Evolutionary conservation across 2,797 vertebrate genomes (phyloP).

Genomic region (Pantherophis alleghaniensis): DNA sequence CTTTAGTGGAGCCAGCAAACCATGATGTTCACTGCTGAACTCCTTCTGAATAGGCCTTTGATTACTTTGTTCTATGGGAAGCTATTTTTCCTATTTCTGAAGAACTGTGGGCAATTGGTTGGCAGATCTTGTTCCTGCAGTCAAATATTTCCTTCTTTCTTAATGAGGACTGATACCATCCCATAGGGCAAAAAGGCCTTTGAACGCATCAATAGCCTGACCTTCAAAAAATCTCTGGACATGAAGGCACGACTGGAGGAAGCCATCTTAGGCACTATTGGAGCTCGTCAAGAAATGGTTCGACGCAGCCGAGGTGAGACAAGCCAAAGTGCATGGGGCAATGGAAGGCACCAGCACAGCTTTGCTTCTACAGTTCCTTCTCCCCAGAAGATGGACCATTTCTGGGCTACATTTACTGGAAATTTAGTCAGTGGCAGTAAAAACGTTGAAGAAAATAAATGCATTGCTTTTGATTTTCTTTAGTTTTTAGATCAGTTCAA

Average conservation of each 20-base stretch:
- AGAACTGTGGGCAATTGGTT: background rate
- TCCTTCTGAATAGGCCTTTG: background rate
- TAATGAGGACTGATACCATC: background rate
- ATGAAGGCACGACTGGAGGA: slow-evolving; percentile 93
- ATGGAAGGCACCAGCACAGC: background rate
- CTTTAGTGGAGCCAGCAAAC: background rate
- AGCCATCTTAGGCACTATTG: slow-evolving; percentile 88
- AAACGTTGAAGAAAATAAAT: background rate
- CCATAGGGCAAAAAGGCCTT: slow-evolving; percentile 84
- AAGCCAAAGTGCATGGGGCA: background rate
- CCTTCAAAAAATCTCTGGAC: slow-evolving; percentile 92
- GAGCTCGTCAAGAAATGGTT: slow-evolving; percentile 93
- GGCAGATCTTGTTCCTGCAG: background rate
- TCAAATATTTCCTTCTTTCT: background rate
- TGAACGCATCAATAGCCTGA: slow-evolving; percentile 90
- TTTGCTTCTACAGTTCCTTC: background rate
- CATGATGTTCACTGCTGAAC: background rate
- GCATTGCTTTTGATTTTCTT: background rate
- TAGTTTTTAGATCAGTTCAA: background rate
- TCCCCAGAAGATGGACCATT: background rate
- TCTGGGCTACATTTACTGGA: background rate
- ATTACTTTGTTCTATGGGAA: background rate
- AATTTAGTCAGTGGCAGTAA: background rate
- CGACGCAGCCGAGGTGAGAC: slow-evolving; percentile 83
- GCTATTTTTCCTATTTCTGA: background rate